Percentiles rank a stretch among this genome's conserved stretches.
phyloP scores from a whole-genome alignment of 2,888 invertebrate species.

The Apamea monoglypha region DNA sequence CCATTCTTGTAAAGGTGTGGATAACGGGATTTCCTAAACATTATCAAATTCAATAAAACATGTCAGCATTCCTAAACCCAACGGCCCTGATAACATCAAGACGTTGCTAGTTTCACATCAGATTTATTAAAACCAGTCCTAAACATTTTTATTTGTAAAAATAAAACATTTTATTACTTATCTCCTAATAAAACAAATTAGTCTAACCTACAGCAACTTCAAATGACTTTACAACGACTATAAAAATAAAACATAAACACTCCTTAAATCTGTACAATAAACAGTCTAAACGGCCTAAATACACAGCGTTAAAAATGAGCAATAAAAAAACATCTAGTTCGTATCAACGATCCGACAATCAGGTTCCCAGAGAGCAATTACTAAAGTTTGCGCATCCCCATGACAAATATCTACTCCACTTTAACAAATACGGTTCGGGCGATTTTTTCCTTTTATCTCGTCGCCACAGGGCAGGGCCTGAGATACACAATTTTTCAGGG shows the following conservation, averaged over 20 bases:
- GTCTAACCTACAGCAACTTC: constrained; percentile 6
- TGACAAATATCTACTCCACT: constrained; percentile 88
- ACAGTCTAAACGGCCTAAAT: constrained; percentile 39
- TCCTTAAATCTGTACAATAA: constrained; percentile 20
- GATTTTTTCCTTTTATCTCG: constrained; percentile 87
- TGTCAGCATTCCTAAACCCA: constrained; percentile 8
- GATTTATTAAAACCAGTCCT: constrained; percentile 7
- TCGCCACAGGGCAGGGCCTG: constrained; percentile 82
- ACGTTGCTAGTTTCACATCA: constrained; percentile 8
- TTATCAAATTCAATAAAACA: constrained; percentile 15
- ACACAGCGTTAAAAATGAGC: constrained; percentile 41
- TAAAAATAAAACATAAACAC: constrained; percentile 20
- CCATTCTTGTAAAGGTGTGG: background rate
- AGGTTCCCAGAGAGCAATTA: constrained; percentile 85
- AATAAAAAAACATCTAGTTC: constrained; percentile 53
- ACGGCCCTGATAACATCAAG: constrained; percentile 18
- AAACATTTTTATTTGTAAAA: constrained; percentile 3
- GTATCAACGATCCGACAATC: constrained; percentile 68
- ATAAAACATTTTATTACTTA: constrained; percentile 14
- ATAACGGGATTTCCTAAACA: background rate
- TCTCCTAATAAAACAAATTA: constrained; percentile 31
- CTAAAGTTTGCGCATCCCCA: constrained; percentile 79
- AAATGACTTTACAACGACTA: constrained; percentile 39
- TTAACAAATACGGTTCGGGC: constrained; percentile 85
- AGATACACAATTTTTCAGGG: constrained; percentile 89